Evolutionary conservation across 2,113 vertebrate species (phyloP), one percentile per base, ranked within the genome.

Genomic region (Hylia prasina): DNA sequence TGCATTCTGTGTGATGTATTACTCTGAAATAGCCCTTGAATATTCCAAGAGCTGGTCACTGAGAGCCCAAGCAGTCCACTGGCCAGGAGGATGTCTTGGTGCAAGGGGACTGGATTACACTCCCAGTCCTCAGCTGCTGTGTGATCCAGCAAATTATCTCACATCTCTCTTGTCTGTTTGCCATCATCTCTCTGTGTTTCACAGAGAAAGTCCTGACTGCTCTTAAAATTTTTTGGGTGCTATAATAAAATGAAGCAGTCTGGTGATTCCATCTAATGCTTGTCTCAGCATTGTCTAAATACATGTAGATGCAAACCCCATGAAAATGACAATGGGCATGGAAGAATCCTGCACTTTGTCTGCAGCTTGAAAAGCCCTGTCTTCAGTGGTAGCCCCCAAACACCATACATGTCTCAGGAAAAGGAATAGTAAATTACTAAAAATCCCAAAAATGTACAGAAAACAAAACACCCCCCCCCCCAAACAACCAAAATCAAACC

Each of bases 391-490:
- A 88, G 68, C 23, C 9, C 39, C 69, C 82, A 35, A 82, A 70
- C 11, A 80, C 31, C 10, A 11, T 5, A 7, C 6, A 10, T 15
- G 13, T 53, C 27, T 77, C 17, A 54, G 64, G 23, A 57, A 76
- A 57, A 53, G 39, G 22, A 83, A 45, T 2, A 72, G 31, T 45
- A 39, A 7, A 69, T 66, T 7, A 35, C 27, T 78, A 14, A 61
- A 81, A 54, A 24, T 37, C 35, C n/a, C 22, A 2, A 37, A 60
- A 63, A 20, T 0, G 0, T 21, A 20, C 21, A 47, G 53, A 8
- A 11, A 51, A 58, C 10, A 15, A 57, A 57, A n/a, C 33, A 15
- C n/a, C n/a, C n/a, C n/a, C n/a, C n/a, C n/a, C n/a, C n/a, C n/a
- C n/a, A 53, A 54, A 20, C 53, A 53, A 31, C 50, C 28, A 53